Evolutionary conservation across 2,797 vertebrate species (phyloP).

Genomic region (Ctenopoma kingsleyae): DNA sequence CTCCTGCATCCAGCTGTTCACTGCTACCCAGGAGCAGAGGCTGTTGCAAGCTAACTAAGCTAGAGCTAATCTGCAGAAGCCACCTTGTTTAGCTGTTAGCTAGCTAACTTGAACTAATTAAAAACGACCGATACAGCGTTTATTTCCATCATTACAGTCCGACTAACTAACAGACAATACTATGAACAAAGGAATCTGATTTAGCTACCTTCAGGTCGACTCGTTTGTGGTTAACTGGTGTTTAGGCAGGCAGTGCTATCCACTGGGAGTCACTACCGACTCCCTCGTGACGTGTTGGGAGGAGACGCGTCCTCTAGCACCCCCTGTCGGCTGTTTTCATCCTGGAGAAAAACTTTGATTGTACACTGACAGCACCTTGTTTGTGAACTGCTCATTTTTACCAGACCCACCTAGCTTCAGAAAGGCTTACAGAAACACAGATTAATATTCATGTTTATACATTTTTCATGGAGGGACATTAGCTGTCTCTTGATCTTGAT

Average conservation of each 20-base stretch:
- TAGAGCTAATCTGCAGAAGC: slow-evolving; percentile 59
- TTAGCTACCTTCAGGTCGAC: slow-evolving; percentile 65
- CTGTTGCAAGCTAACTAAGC: slow-evolving; percentile 38
- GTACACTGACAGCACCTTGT: background rate
- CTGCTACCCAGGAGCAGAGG: background rate
- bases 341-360: background rate
- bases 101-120: slow-evolving; percentile 34
- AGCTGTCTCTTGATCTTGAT: too few species aligned
- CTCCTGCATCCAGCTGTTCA: background rate
- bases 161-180: background rate
- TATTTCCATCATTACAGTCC: background rate
- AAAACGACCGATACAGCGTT: background rate
- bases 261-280: slow-evolving; percentile 39
- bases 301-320: slow-evolving; percentile 9
- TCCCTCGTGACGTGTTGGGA: slow-evolving; percentile 52
- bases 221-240: slow-evolving; percentile 45
- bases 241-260: slow-evolving; percentile 34
- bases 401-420: too few species aligned
- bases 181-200: background rate
- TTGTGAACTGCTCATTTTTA: background rate
- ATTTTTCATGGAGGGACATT: background rate
- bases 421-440: background rate
- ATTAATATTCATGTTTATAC: background rate
- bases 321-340: slow-evolving; percentile 33
- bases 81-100: slow-evolving; percentile 47